These are phyloP conservation scores for Catocala sponsa DNA, from an alignment of 2,888 invertebrate genomes.

Conservation along the genomic window DNA sequence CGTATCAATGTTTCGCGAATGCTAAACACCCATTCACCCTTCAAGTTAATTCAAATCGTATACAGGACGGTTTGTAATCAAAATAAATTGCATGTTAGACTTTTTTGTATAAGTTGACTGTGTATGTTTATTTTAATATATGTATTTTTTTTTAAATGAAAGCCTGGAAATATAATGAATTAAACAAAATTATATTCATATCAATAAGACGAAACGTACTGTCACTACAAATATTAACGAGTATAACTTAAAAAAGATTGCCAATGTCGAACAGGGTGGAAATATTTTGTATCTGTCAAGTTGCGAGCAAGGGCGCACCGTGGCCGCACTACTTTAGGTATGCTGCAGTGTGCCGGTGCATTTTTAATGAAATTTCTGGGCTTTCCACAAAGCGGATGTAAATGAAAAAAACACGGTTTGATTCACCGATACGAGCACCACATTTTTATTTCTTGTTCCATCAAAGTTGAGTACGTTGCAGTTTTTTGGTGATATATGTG, in stretches of 20 bases:
- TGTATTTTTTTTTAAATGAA: too few species aligned
- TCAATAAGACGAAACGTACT: background rate
- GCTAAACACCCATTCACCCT: constrained; percentile 52
- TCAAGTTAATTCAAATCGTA: constrained; percentile 41
- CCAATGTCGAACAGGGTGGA: constrained; percentile 5
- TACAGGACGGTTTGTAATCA: constrained; percentile 28
- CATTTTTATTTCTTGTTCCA: constrained; percentile 50
- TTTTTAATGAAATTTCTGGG: constrained; percentile 81
- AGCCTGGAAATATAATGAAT: too few species aligned
- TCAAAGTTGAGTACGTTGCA: constrained; percentile 46
- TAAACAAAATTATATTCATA: too few species aligned
- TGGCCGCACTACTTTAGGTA: constrained; percentile 41
- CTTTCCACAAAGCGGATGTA: constrained; percentile 76
- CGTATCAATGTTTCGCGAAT: constrained; percentile 69
- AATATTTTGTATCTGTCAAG: constrained; percentile 47
- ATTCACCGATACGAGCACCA: constrained; percentile 62
- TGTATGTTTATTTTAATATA: too few species aligned
- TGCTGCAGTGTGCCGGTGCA: constrained; percentile 48
- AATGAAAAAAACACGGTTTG: constrained; percentile 70
- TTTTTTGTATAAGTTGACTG: background rate
- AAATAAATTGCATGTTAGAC: constrained; percentile 30
- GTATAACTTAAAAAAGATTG: constrained; percentile 2
- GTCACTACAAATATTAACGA: constrained; percentile 6
- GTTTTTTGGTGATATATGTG: constrained; percentile 37
- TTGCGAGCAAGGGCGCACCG: constrained; percentile 44